Evolutionary conservation across 2,888 invertebrate genomes (phyloP).

Genomic region (Hymenopus coronatus): DNA sequence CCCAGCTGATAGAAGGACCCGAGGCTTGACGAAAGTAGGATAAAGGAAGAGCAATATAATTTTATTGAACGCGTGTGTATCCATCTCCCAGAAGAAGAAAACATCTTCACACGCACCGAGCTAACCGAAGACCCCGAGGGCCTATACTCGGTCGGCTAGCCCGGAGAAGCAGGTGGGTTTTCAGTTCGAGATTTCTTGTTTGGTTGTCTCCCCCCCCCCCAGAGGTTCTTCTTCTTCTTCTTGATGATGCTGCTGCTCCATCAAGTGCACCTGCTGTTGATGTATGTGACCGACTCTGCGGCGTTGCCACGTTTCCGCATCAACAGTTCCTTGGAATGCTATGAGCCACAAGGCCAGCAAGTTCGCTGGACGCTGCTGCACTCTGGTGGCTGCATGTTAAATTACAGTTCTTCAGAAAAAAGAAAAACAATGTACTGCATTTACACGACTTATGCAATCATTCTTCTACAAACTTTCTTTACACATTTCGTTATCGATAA

Average conservation of each 20-base stretch:
- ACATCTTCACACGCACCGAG: not conserved
- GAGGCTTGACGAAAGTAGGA: not conserved
- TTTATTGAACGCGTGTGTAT: too few species aligned
- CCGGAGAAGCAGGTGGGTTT: slow-evolving; percentile 30
- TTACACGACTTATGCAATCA: too few species aligned
- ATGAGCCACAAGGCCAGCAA: slow-evolving; percentile 22
- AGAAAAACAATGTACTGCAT: too few species aligned
- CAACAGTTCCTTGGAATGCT: slow-evolving; percentile 26
- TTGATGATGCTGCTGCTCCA: slow-evolving; percentile 20
- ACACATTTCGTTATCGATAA: too few species aligned
- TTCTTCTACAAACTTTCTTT: too few species aligned
- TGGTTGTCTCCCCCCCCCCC: slow-evolving; percentile 20
- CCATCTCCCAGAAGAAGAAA: not conserved
- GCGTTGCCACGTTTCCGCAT: slow-evolving; percentile 27
- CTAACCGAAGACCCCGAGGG: not conserved
- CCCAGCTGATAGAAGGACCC: too few species aligned
- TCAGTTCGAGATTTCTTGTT: slow-evolving; percentile 29
- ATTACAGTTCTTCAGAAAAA: too few species aligned
- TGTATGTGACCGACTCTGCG: slow-evolving; percentile 30
- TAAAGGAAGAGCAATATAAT: too few species aligned
- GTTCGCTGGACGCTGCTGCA: not conserved
- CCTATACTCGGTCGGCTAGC: not conserved
- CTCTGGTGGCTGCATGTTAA: not conserved
- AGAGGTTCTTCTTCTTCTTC: not conserved
- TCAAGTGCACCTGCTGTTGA: slow-evolving; percentile 32